These are phyloP conservation scores for Nebria ingens DNA, from an alignment of 1,140 invertebrate species.

Conservation along the genomic window DNA sequence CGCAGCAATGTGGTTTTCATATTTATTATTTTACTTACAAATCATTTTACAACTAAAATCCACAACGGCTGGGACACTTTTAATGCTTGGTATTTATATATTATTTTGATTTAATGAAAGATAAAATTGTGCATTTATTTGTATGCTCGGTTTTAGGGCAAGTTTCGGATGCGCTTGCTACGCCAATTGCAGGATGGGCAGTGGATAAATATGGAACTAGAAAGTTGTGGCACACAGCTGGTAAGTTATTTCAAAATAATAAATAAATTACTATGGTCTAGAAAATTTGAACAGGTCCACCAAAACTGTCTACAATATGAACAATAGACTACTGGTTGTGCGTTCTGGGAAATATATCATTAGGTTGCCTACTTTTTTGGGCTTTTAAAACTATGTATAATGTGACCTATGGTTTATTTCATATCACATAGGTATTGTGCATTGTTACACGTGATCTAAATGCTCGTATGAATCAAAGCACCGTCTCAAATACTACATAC, in stretches of 20 bases:
- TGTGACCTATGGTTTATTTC: too few species aligned
- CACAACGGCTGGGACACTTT: conserved; percentile 60
- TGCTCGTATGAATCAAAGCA: too few species aligned
- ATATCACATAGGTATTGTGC: too few species aligned
- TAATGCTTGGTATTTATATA: conserved; percentile 55
- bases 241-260: too few species aligned
- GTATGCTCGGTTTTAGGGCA: conserved; percentile 49
- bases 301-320: too few species aligned
- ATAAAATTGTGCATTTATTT: conserved; percentile 7
- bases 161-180: conserved; percentile 74
- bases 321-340: too few species aligned
- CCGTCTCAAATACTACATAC: too few species aligned
- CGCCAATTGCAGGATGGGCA: conserved; percentile 74
- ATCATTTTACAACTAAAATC: conserved; percentile 62
- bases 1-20: conserved; percentile 90
- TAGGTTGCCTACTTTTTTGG: too few species aligned
- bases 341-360: too few species aligned
- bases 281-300: too few species aligned
- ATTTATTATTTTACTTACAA: conserved; percentile 79
- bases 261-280: too few species aligned
- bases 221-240: conserved; percentile 79
- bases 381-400: neutral
- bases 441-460: too few species aligned
- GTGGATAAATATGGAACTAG: conserved; percentile 64
- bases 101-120: neutral